Evolutionary conservation across 2,797 vertebrate genomes (phyloP).

Genomic region (Acipenser transmontanus): DNA sequence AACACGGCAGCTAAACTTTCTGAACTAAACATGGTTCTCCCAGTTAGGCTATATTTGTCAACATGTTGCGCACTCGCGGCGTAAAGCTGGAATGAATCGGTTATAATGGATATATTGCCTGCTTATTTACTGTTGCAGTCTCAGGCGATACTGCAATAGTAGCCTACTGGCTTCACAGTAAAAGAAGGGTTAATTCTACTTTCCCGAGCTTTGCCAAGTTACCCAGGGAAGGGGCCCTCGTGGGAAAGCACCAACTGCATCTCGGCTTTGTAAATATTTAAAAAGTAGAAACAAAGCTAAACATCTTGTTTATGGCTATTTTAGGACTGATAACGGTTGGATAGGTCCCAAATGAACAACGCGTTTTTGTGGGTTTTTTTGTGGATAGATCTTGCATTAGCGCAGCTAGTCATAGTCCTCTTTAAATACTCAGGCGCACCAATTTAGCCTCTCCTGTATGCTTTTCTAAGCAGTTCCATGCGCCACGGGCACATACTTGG

Average conservation of each 20-base stretch:
- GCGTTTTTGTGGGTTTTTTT: background rate
- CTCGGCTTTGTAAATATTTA: slow-evolving; percentile 4
- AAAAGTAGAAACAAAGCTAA: slow-evolving; percentile 5
- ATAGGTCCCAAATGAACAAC: slow-evolving; percentile 10
- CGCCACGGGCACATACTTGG: slow-evolving; percentile 27
- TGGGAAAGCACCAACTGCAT: slow-evolving; percentile 5
- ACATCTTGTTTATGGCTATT: slow-evolving; percentile 2
- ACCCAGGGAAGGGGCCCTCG: background rate
- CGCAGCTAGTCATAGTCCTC: background rate
- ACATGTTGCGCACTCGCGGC: too few species aligned
- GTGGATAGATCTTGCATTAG: slow-evolving; percentile 7
- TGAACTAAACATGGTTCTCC: too few species aligned
- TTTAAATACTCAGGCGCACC: slow-evolving; percentile 7
- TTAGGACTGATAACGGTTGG: slow-evolving; percentile 1
- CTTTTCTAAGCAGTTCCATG: slow-evolving; percentile 27
- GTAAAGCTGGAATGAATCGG: too few species aligned
- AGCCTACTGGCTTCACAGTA: background rate
- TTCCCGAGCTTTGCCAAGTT: background rate
- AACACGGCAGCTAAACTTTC: too few species aligned
- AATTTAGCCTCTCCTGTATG: slow-evolving; percentile 8
- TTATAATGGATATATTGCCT: too few species aligned
- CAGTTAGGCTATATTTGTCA: too few species aligned
- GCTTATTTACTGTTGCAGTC: too few species aligned
- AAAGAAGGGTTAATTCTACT: background rate
- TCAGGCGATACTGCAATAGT: too few species aligned